Evolutionary conservation across 1,140 invertebrate genomes (phyloP), one percentile per base, ranked within the genome.

Genomic region (Caenorhabditis brenneri): DNA sequence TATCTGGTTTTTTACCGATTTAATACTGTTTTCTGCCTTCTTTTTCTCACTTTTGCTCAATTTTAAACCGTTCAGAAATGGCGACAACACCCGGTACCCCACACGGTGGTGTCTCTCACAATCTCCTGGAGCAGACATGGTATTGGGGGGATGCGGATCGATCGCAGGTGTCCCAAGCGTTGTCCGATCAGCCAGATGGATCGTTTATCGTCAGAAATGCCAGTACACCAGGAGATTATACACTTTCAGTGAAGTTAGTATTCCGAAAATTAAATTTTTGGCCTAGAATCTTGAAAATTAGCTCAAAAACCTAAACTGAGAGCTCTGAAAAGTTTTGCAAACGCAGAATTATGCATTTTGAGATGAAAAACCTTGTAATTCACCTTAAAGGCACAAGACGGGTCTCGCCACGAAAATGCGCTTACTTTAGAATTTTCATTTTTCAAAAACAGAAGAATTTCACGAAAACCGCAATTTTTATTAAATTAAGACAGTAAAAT

Each of bases 191-290:
- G 15, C 65, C 65, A 7, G 65, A 74, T 74, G 65, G 65, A 24
- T 74, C 65, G n/a, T 74, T 74, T 42, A 31, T 74, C 24, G 65
- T 74, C 9, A 74, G 65, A 74, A 74, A 74, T 24, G 65, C 65
- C 1, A 46, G 36, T 7, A 39, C 36, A 12, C 65, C 65, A 1
- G 65, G 65, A 0, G 65, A 74, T 74, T 74, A 7, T n/a, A 74
- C 65, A 7, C 36, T 74, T 24, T 74, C 36, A 7, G 65, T 74
- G 5, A 58, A 27, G 53, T 58, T 5, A 27, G 53, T 24, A 5
- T 58, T 58, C 27, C 2, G n/a, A 27, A 58, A 58, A n/a, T 24
- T 3, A 27, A n/a, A 58, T 6, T 29, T 12, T 42, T 12, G n/a
- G n/a, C n/a, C n/a, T n/a, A n/a, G n/a, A n/a, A n/a, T n/a, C n/a